A percentile compares a stretch with the other conserved stretches of the same genome.
Conservation (phyloP, 2,888 invertebrate species). For the Smittia sp. region DNA sequence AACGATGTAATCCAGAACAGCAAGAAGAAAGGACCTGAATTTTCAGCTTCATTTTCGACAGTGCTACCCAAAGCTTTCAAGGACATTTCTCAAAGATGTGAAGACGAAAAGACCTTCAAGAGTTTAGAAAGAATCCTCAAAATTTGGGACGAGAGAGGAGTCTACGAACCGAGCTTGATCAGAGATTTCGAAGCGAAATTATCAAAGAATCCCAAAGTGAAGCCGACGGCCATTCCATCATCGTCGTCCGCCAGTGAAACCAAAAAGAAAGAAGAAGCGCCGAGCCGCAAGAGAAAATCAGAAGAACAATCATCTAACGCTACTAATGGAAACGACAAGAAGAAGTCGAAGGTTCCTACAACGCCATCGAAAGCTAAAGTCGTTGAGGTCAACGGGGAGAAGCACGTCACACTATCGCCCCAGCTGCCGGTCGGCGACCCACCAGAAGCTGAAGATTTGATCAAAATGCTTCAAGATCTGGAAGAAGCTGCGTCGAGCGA, state of each 20-base stretch:
- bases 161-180: conserved; percentile 79
- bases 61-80: conserved; percentile 80
- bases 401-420: conserved; percentile 74
- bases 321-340: conserved; percentile 50
- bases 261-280: conserved; percentile 46
- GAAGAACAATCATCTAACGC: conserved; percentile 56
- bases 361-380: conserved; percentile 57
- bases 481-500: conserved; percentile 96
- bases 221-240: conserved; percentile 45
- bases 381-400: conserved; percentile 67
- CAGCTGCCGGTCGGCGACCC: conserved; percentile 76
- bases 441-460: conserved; percentile 88
- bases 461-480: conserved; percentile 77
- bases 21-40: conserved; percentile 96
- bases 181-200: conserved; percentile 61
- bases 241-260: background rate
- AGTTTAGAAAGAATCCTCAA: conserved; percentile 77
- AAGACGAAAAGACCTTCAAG: conserved; percentile 76
- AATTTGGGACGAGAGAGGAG: conserved; percentile 91
- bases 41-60: conserved; percentile 57
- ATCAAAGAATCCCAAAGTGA: conserved; percentile 40
- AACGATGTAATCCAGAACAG: conserved; percentile 99
- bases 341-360: conserved; percentile 47
- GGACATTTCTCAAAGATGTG: conserved; percentile 70
- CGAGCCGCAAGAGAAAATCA: conserved; percentile 50